Base-by-base conservation (phyloP, 1,140 invertebrate genomes). In the Apis dorsata region DNA sequence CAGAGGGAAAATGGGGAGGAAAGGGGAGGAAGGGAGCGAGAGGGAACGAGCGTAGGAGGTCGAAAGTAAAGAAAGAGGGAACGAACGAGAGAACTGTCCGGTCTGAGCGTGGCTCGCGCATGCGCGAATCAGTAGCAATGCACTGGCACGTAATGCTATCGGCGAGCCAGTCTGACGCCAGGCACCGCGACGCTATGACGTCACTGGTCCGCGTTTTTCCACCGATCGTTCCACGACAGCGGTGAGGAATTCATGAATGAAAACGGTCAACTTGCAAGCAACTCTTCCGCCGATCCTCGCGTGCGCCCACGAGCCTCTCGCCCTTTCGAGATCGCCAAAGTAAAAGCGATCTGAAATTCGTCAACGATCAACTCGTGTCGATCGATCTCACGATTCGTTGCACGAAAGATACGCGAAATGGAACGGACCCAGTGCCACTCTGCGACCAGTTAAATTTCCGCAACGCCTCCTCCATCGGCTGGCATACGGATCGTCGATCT, bases 171-270 rank as follows among this genome's bases (percentile, higher is more conserved):
- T 93, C 90, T 91, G 92, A 92, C 92, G 92, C 91, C 92, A 92
- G 91, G 90, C 90, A 90, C 91, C 92, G 93, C 90, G 88, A 92
- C 90, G 91, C 88, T 90, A 93, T 93, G 92, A 93, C 91, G 92
- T 92, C 91, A 93, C 81, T 87, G 89, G 79, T 83, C 83, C 91
- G 90, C 90, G 90, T 83, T 90, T 87, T 85, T 34, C 84, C 86
- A 70, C 63, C 70, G 81, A 84, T 80, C 76, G 65, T 78, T 79
- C 71, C 68, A 78, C 75, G 71, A 68, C 74, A 88, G 79, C 88
- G 90, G 79, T 83, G 84, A 88, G 82, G 83, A 81, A 90, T 90
- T 92, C 86, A 92, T 92, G 92, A 92, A 92, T 92, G 92, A 91
- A 78, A 83, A 57, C 65, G n/a, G 66, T 24, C 7, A 57, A 76